Conservation (phyloP, 2,113 vertebrate species). For the Lampris megalopsis region DNA sequence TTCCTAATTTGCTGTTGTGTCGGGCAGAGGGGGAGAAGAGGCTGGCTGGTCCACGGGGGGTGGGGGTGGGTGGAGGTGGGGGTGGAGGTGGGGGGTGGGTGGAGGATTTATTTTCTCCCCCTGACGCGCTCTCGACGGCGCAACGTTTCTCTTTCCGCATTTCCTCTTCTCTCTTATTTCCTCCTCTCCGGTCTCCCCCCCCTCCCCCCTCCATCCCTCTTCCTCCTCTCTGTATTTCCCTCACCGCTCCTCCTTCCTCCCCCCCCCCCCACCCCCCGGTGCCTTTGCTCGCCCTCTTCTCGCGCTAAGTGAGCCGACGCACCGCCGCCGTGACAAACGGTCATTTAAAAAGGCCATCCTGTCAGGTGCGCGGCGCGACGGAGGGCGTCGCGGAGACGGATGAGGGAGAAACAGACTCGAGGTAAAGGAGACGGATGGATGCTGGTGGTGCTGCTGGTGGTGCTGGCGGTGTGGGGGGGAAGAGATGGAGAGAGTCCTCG, state of each 20-base stretch:
- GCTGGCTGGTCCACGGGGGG: neutral
- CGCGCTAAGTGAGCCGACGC: constrained; percentile 57
- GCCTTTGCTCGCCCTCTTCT: constrained; percentile 20
- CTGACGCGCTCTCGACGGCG: constrained; percentile 14
- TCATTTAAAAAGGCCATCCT: constrained; percentile 77
- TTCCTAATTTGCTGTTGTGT: constrained; percentile 56
- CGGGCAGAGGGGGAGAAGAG: constrained; percentile 30
- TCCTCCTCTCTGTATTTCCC: constrained; percentile 2
- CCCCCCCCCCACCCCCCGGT: constrained; percentile 9
- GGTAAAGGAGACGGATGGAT: constrained; percentile 70
- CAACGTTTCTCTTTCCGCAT: constrained; percentile 12
- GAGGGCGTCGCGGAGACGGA: constrained; percentile 59
- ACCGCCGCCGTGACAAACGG: constrained; percentile 75
- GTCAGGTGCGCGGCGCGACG: constrained; percentile 63
- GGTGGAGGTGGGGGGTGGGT: too few species aligned
- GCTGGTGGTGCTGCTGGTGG: constrained; percentile 41
- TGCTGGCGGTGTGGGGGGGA: constrained; percentile 48
- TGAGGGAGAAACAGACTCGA: constrained; percentile 75
- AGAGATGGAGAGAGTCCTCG: constrained; percentile 55
- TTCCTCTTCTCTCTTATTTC: constrained; percentile 23
- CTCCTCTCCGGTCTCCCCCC: constrained; percentile 17
- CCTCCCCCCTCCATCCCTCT: constrained; percentile 27
- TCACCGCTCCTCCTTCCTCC: constrained; percentile 3
- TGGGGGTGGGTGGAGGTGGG: too few species aligned
- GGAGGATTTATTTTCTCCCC: constrained; percentile 48